These are phyloP conservation scores for Bombus confusus DNA, from an alignment of 1,140 invertebrate genomes.

Conservation along the genomic window DNA sequence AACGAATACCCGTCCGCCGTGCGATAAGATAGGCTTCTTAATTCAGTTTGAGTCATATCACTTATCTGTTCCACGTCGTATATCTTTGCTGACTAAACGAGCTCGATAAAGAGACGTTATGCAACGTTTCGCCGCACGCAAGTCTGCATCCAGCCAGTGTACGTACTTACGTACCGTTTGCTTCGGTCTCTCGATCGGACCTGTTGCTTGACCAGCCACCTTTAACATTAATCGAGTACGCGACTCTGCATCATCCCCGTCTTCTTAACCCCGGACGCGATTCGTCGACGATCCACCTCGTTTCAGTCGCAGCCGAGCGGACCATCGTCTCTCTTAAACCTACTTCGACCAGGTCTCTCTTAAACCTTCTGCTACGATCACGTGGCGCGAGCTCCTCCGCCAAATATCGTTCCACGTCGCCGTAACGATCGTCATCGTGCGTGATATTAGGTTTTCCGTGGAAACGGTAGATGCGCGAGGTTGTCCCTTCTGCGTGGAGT, in stretches of 20 bases:
- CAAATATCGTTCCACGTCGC: too few relatives aligned
- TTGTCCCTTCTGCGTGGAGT: rapidly evolving
- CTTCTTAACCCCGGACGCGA: constrained; percentile 8
- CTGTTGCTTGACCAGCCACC: constrained; percentile 21
- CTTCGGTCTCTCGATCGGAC: not conserved
- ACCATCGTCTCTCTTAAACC: not conserved
- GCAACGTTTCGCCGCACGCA: too few relatives aligned
- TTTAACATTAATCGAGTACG: constrained; percentile 31
- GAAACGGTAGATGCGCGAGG: rapidly evolving
- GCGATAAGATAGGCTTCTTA: constrained; percentile 20
- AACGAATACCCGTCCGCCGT: not conserved
- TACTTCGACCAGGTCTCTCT: not conserved
- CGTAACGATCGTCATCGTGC: too few relatives aligned
- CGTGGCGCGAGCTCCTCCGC: too few relatives aligned
- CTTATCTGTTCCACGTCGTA: not conserved
- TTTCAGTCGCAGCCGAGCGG: not conserved
- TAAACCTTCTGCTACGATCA: too few relatives aligned
- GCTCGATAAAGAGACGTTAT: not conserved
- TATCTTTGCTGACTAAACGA: constrained; percentile 3
- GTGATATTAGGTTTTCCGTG: too few relatives aligned
- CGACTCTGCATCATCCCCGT: not conserved
- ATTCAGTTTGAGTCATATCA: constrained; percentile 8
- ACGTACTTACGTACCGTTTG: not conserved
- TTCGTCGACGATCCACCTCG: not conserved
- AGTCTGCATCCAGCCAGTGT: not conserved